Percentiles rank a stretch among this genome's conserved stretches.
Conservation (phyloP, 2,888 invertebrate species). For the Parnassius mnemosyne region DNA sequence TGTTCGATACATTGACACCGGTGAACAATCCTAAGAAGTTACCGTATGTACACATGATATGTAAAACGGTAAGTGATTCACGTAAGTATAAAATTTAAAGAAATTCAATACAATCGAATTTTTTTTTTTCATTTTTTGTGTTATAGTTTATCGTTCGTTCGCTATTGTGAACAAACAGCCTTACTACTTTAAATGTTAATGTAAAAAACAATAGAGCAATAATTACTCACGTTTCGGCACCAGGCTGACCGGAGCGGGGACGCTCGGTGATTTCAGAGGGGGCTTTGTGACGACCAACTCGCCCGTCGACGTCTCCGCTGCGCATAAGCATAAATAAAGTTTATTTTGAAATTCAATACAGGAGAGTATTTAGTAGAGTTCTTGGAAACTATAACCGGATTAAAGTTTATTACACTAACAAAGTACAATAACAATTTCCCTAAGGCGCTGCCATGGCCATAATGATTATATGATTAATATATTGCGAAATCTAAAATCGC, state of each 20-base stretch:
- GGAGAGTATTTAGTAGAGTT: too few species aligned
- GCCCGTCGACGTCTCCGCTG: constrained; percentile 50
- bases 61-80: too few species aligned
- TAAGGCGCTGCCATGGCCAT: too few species aligned
- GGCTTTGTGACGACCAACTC: constrained; percentile 53
- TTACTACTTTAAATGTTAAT: constrained; percentile 1
- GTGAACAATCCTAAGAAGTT: too few species aligned
- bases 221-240: constrained; percentile 60
- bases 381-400: too few species aligned
- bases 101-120: background rate
- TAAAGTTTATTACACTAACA: too few species aligned
- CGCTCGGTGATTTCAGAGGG: constrained; percentile 51
- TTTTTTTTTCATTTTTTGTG: background rate
- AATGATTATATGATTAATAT: too few species aligned
- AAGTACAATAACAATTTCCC: too few species aligned
- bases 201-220: constrained; percentile 24
- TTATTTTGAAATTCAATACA: background rate
- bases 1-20: too few species aligned
- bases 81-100: too few species aligned
- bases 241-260: constrained; percentile 42
- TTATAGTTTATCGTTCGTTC: constrained; percentile 1
- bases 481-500: too few species aligned
- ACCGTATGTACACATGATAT: too few species aligned
- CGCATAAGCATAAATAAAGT: background rate
- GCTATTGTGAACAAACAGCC: background rate